Evolutionary conservation across 2,888 invertebrate genomes (phyloP), one percentile per base, ranked within the genome.

Genomic region (Gisinianus flammeolus): DNA sequence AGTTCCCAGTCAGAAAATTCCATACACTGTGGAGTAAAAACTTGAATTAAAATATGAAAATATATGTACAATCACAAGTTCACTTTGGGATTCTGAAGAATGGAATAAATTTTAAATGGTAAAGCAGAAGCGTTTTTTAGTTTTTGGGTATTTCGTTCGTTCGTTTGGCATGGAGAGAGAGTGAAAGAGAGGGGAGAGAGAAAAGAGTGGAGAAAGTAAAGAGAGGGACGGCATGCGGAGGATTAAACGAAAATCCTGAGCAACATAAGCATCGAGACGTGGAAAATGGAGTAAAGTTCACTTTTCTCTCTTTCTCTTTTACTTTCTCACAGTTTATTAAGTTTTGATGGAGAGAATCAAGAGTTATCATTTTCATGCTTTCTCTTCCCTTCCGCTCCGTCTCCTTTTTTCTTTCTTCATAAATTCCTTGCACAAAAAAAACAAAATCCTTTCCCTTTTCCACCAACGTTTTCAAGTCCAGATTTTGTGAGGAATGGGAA

Each of bases 311-410:
- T 68, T 31, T 35, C 35, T 22, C 35, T 35, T 35, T 68, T 31
- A 30, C 62, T 62, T 24, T 62, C 22, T 62, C 12, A 62, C 4
- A 22, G 26, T 62, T 22, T 22, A 62, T 22, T 24, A 62, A 62
- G 62, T 62, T 12, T 12, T 62, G 26, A 62, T 26, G 26, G 62
- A 26, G 26, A 58, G 62, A 24, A 62, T 12, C 70, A 19, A 28
- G 52, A 70, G 26, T 70, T 70, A 70, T 70, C 70, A 70, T 52
- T 70, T 70, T 54, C 70, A 70, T 70, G 70, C 54, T 70, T 54
- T 70, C 54, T 54, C 24, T n/a, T 54, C 69, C 22, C 56, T 70
- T 70, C 54, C 44, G 54, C 70, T 28, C 54, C 54, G 54, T 26
- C 24, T 12, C 16, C 16, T 54, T 16, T 35, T 35, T 44, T 44